Evolutionary conservation across 2,888 invertebrate species (phyloP), one percentile per base, ranked within the genome.

Genomic region (Aphodius sticticus): DNA sequence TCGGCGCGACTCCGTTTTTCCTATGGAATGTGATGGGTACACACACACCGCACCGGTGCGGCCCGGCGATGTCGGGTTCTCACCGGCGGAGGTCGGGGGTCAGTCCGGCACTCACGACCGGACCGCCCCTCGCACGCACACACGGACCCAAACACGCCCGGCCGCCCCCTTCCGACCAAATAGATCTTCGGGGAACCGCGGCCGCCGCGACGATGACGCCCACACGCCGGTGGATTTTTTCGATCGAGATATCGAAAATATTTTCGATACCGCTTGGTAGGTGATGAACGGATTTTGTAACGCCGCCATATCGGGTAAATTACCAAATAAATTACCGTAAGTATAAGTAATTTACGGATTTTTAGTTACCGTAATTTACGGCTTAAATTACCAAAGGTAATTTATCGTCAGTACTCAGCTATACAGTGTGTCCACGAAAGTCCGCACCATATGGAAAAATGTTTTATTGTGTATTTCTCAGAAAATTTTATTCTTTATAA

Each of bases 111-210:
- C 84, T 86, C 86, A 86, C 86, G 86, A 83, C 79, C 79, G 78
- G 83, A 77, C 83, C 86, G 86, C 86, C 86, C 83, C 83, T 81
- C 83, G 85, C 86, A 86, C 86, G 86, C 86, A 86, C 84, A 86
- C 84, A 82, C 76, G 76, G 78, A 76, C 76, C 81, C 77, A 81
- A 80, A 81, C 81, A 81, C 79, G 81, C 80, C 82, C 80, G 80
- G 16, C 72, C 76, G 76, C 15, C 79, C 79, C 35, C n/a, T 16
- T 16, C 36, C 53, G 53, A 53, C 53, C 53, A 53, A 53, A 53
- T 53, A 53, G 53, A 53, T 38, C 12, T 53, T 38, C n/a, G 53
- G 76, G 15, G 38, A 26, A 37, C 14, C 76, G 76, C 37, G 71
- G 71, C 16, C 14, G 16, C 71, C 71, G 26, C 74, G 35, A 35